These are phyloP conservation scores for Drosophila simulans DNA, from an alignment of 1,140 invertebrate species.

Conservation along the genomic window DNA sequence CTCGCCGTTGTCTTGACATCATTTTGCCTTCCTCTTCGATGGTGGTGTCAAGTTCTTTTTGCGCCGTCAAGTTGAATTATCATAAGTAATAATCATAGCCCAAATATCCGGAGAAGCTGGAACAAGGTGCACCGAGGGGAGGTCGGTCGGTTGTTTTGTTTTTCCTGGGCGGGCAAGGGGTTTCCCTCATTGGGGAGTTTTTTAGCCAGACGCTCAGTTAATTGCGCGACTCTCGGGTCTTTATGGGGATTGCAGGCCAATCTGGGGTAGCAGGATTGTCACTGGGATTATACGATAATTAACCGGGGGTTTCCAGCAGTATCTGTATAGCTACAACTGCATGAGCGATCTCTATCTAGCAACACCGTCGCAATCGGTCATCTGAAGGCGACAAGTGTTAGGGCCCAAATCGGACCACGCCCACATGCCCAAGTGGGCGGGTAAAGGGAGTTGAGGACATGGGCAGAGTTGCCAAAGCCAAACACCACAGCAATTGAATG, in stretches of 20 bases:
- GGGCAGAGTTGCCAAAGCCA: slow-evolving; percentile 48
- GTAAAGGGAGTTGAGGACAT: slow-evolving; percentile 8
- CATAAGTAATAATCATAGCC: slow-evolving; percentile 81
- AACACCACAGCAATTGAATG: slow-evolving; percentile 76
- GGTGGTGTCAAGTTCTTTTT: slow-evolving; percentile 77
- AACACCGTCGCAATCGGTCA: slow-evolving; percentile 1
- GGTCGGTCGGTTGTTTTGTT: slow-evolving; percentile 24
- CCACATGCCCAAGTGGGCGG: slow-evolving; percentile 7
- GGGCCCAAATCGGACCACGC: slow-evolving; percentile 40
- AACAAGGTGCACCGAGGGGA: slow-evolving; percentile 41
- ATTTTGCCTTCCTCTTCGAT: slow-evolving; percentile 18
- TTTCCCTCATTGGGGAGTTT: slow-evolving; percentile 68
- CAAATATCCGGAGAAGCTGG: slow-evolving; percentile 33
- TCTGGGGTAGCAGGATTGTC: slow-evolving; percentile 53
- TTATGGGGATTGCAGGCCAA: slow-evolving; percentile 41
- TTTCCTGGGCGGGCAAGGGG: slow-evolving; percentile 18
- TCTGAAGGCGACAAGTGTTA: slow-evolving; percentile 29
- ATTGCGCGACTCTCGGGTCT: slow-evolving; percentile 67
- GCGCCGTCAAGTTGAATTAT: slow-evolving; percentile 76
- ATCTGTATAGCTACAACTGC: background rate
- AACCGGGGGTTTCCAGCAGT: slow-evolving; percentile 15
- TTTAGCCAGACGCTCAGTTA: slow-evolving; percentile 63
- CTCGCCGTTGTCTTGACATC: slow-evolving; percentile 52
- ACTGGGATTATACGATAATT: slow-evolving; percentile 46
- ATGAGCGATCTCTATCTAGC: slow-evolving; percentile 10